Conservation (phyloP, 2,888 invertebrate species). For the Poecilobothrus nobilitatus region DNA sequence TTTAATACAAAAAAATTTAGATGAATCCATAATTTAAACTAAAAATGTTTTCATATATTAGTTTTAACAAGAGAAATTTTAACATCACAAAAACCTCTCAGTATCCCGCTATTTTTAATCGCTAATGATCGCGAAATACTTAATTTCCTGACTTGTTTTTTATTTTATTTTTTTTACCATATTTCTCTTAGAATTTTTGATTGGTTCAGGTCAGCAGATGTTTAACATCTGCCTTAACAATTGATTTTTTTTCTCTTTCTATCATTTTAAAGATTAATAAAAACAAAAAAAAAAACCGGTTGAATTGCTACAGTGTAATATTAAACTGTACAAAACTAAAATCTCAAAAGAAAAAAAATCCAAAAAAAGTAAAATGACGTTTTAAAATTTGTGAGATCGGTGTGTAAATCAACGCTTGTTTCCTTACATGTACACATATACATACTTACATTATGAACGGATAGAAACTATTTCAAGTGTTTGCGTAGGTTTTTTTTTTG, state of each 20-base stretch:
- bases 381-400: too few species aligned
- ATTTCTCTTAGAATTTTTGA: not conserved
- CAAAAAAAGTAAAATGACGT: too few species aligned
- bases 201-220: constrained; percentile 2
- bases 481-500: not conserved
- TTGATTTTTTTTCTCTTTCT: not conserved
- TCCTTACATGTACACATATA: too few species aligned
- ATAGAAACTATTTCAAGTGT: not conserved
- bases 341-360: too few species aligned
- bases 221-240: not conserved
- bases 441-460: too few species aligned
- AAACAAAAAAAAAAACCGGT: not conserved
- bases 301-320: not conserved
- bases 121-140: not conserved
- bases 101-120: not conserved
- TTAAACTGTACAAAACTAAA: too few species aligned
- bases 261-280: not conserved
- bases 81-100: not conserved
- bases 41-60: too few species aligned
- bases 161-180: too few species aligned
- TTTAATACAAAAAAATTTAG: too few species aligned
- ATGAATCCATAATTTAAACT: too few species aligned
- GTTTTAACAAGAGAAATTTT: not conserved
- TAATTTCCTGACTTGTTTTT: too few species aligned
- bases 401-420: too few species aligned